These are phyloP conservation scores for Seira sanloemensis DNA, from an alignment of 2,888 invertebrate species.

Conservation along the genomic window DNA sequence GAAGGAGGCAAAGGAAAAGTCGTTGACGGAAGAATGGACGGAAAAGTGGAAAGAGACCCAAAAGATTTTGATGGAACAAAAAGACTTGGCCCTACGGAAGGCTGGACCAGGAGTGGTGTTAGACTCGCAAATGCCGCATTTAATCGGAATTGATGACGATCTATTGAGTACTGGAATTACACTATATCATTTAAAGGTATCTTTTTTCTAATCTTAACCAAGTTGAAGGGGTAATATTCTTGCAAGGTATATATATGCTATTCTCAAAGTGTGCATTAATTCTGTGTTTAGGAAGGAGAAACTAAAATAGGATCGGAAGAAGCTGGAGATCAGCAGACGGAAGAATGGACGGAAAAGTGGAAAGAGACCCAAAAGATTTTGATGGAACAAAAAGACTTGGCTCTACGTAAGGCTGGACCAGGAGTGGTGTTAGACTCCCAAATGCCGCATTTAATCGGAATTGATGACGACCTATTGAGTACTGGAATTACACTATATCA, in stretches of 20 bases:
- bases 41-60: constrained; percentile 95
- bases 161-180: constrained; percentile 93
- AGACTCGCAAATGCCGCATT: constrained; percentile 93
- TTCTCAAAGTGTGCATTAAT: no score
- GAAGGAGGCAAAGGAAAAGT: constrained; percentile 91
- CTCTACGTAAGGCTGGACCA: constrained; percentile 89
- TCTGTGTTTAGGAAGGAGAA: constrained; percentile 93
- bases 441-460: constrained; percentile 93
- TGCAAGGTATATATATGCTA: no score
- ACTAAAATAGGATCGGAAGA: constrained; percentile 90
- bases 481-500: constrained; percentile 95
- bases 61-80: constrained; percentile 90
- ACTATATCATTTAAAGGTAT: constrained; percentile 89
- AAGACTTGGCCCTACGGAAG: constrained; percentile 89
- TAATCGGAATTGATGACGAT: constrained; percentile 94
- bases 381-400: constrained; percentile 91
- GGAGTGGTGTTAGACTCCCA: constrained; percentile 94
- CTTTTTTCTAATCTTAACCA: no score
- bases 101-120: constrained; percentile 91
- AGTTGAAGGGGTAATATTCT: no score
- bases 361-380: constrained; percentile 91
- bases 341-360: constrained; percentile 96
- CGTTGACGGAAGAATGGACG: constrained; percentile 92
- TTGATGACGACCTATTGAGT: constrained; percentile 91
- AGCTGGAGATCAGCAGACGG: constrained; percentile 81